A percentile compares a stretch with the other conserved stretches of the same genome.
Evolutionary conservation across 2,797 vertebrate genomes (phyloP).

Genomic region (Sebastes hubbsi): DNA sequence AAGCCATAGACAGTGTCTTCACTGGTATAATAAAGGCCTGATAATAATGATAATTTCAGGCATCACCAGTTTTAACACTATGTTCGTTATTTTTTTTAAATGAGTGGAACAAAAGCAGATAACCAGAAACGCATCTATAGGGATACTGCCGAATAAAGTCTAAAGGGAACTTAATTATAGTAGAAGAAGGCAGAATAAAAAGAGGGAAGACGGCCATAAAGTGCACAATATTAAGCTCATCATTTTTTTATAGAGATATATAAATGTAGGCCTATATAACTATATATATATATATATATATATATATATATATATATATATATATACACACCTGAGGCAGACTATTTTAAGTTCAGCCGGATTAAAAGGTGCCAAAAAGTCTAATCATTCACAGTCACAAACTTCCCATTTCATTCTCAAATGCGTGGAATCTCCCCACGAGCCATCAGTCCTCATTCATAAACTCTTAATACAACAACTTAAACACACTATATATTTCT

Average conservation of each 20-base stretch:
- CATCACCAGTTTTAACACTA: background rate
- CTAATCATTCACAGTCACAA: background rate
- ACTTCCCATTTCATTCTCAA: constrained; percentile 14
- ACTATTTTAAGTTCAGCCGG: background rate
- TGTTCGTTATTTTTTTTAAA: background rate
- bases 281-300: background rate
- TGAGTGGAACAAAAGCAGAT: background rate
- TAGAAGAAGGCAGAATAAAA: background rate
- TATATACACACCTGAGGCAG: background rate
- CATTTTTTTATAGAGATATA: background rate
- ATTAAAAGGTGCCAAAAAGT: background rate
- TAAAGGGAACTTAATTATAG: background rate
- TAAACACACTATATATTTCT: background rate
- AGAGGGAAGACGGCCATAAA: background rate
- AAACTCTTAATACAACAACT: background rate
- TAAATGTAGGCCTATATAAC: background rate
- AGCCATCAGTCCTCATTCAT: background rate
- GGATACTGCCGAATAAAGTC: background rate
- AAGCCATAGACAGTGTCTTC: background rate
- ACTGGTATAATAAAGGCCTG: background rate
- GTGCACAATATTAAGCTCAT: background rate
- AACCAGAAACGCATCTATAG: background rate
- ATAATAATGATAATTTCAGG: background rate
- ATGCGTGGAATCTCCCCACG: background rate
- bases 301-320: background rate